Conservation (phyloP, 2,888 invertebrate genomes). For the Drosophila niveifrons region DNA sequence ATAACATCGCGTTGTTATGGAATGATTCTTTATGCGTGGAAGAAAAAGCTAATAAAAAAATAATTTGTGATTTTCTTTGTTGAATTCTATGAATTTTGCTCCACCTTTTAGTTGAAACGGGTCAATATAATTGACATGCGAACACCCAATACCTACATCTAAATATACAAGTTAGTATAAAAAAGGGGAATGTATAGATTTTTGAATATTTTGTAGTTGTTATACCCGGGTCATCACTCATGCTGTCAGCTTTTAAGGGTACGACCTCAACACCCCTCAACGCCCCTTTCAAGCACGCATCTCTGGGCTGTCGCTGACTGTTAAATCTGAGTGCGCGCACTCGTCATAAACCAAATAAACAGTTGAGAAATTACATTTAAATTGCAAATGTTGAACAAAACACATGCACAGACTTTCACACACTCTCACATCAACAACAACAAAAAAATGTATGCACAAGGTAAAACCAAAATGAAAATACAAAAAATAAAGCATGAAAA, state of each 20-base stretch:
- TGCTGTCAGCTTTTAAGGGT: slow-evolving; percentile 29
- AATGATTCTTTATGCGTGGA: slow-evolving; percentile 26
- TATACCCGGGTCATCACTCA: slow-evolving; percentile 38
- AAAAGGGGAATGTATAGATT: neutral
- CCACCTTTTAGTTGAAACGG: slow-evolving; percentile 21
- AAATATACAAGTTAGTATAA: neutral
- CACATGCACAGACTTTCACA: slow-evolving; percentile 28
- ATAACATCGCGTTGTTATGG: slow-evolving; percentile 31
- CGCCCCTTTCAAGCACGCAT: neutral
- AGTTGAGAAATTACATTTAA: slow-evolving; percentile 76
- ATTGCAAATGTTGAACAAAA: slow-evolving; percentile 69
- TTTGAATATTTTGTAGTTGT: neutral
- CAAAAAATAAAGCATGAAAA: slow-evolving; percentile 26
- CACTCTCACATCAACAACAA: neutral
- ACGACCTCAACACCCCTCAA: slow-evolving; percentile 3
- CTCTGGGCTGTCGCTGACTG: slow-evolving; percentile 43
- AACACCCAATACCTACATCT: slow-evolving; percentile 3
- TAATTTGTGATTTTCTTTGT: slow-evolving; percentile 8
- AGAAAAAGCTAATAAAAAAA: neutral
- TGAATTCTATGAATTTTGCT: slow-evolving; percentile 8
- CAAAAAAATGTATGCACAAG: slow-evolving; percentile 51
- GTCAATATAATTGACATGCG: slow-evolving; percentile 21
- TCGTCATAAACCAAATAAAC: slow-evolving; percentile 75
- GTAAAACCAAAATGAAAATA: slow-evolving; percentile 36
- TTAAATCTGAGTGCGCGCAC: slow-evolving; percentile 61